These are phyloP conservation scores for Jordanella pulchra DNA, from an alignment of 2,797 vertebrate species.

Conservation along the genomic window DNA sequence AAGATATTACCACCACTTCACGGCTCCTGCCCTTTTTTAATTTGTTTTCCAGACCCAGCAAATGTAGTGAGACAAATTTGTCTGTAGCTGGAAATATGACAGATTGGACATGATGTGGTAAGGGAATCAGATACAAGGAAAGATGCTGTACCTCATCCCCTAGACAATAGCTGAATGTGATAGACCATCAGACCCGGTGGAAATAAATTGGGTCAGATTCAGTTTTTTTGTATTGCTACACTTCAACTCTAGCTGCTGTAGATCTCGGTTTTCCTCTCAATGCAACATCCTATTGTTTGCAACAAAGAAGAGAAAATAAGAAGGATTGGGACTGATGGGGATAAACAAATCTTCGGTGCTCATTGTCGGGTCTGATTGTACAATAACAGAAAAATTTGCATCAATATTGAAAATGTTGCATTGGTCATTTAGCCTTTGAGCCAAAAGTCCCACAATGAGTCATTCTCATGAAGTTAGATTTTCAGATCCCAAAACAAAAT, in stretches of 20 bases:
- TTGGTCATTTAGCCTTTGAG: conserved; percentile 30
- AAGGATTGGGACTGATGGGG: conserved; percentile 38
- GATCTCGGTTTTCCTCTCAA: conserved; percentile 31
- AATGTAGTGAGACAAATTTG: not conserved
- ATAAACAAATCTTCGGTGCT: conserved; percentile 11
- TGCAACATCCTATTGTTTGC: conserved; percentile 32
- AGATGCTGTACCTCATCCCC: conserved; percentile 7
- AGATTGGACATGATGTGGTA: conserved; percentile 39
- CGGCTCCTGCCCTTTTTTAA: not conserved
- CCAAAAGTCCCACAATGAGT: conserved; percentile 28
- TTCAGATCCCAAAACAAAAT: conserved; percentile 41
- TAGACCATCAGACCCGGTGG: conserved; percentile 42
- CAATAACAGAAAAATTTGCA: conserved; percentile 28
- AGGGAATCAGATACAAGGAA: conserved; percentile 33
- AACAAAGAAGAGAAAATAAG: conserved; percentile 29
- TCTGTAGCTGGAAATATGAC: conserved; percentile 26
- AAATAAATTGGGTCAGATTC: conserved; percentile 39
- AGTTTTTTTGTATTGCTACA: conserved; percentile 37
- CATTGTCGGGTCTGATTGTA: conserved; percentile 19
- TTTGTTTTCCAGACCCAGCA: not conserved
- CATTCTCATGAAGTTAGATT: conserved; percentile 29
- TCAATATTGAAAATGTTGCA: conserved; percentile 33
- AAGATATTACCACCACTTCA: not conserved
- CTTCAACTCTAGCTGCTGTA: conserved; percentile 40
- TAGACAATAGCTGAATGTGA: conserved; percentile 48